Percentiles rank a stretch among this genome's conserved stretches.
These are phyloP conservation scores for Hyalella azteca DNA, from an alignment of 2,888 invertebrate genomes.

Conservation along the genomic window DNA sequence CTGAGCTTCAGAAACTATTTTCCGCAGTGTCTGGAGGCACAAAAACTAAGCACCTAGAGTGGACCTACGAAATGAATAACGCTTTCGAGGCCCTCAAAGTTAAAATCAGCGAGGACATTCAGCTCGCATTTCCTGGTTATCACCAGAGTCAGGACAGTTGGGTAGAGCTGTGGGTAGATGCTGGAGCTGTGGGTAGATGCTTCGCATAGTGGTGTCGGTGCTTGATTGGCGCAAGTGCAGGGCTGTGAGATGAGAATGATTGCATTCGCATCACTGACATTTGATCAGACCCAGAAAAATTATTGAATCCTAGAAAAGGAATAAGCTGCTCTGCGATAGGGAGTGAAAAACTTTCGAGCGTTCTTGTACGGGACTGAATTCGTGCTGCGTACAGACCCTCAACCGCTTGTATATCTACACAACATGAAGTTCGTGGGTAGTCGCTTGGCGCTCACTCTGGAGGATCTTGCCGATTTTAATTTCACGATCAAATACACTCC, in stretches of 20 bases:
- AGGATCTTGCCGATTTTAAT: not conserved
- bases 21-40: not conserved
- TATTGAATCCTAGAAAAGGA: not conserved
- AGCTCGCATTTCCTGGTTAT: constrained; percentile 15
- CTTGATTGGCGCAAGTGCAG: not conserved
- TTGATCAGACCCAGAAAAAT: not conserved
- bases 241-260: not conserved
- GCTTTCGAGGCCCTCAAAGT: not conserved
- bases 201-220: not conserved
- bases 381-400: not conserved
- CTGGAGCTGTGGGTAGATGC: constrained; percentile 15
- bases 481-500: not conserved
- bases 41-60: not conserved
- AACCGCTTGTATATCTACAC: not conserved
- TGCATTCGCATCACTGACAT: not conserved
- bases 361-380: not conserved
- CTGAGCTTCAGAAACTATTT: not conserved
- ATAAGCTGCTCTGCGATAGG: not conserved
- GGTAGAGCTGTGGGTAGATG: not conserved
- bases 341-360: not conserved
- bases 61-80: not conserved
- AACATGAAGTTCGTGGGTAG: not conserved
- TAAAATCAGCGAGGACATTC: not conserved
- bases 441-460: not conserved
- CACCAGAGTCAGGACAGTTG: too few relatives aligned